Conservation (phyloP, 2,797 vertebrate genomes). For the Carcharodon carcharias region DNA sequence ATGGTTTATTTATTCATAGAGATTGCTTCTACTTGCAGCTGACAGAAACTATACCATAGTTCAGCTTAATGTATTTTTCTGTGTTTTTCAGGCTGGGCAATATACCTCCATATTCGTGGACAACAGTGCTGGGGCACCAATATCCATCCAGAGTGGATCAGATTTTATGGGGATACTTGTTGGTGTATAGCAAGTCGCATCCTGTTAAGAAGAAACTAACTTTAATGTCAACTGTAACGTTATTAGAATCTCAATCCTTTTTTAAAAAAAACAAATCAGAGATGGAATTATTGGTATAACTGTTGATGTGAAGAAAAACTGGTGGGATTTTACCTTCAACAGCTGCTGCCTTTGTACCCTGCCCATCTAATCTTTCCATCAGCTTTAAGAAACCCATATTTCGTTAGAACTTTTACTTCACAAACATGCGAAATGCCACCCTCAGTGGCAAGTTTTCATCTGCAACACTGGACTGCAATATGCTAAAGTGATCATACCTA, state of each 20-base stretch:
- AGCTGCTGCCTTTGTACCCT: neutral
- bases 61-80: neutral
- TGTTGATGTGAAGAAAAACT: neutral
- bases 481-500: neutral
- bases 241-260: no score
- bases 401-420: constrained; percentile 1
- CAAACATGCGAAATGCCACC: neutral
- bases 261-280: neutral
- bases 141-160: constrained; percentile 81
- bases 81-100: constrained; percentile 69
- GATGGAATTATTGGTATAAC: neutral
- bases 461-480: neutral
- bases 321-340: neutral
- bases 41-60: neutral
- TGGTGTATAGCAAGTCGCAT: constrained; percentile 60
- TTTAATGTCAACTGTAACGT: neutral
- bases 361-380: neutral
- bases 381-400: neutral
- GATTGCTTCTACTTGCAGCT: neutral
- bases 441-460: neutral
- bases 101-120: constrained; percentile 93
- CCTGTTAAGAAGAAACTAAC: neutral
- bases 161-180: constrained; percentile 89
- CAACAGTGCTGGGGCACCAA: constrained; percentile 73
- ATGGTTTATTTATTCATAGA: neutral